Evolutionary conservation across 2,888 invertebrate species (phyloP), one percentile per base, ranked within the genome.

Genomic region (Harpagoxenus sublaevis): DNA sequence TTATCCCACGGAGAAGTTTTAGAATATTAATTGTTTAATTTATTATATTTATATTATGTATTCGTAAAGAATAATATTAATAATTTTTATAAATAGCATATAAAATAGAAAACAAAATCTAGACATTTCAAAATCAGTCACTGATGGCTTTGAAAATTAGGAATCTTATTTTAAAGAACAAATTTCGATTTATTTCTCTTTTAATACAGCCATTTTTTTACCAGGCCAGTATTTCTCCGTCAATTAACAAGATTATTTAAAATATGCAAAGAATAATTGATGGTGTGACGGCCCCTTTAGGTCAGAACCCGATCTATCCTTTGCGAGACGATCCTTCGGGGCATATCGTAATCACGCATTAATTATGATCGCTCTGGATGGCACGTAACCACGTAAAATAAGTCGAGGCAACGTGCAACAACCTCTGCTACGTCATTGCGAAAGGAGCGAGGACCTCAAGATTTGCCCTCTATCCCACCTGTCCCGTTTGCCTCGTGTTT

Each of bases 281-380:
- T 23, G 73, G 15, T 55, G 63, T 75, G 93, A 77, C 95, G 4
- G 63, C 23, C 1, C 39, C 71, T 71, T 79, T 60, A 71, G 23
- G 10, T 45, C 48, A 39, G 71, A 71, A 65, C 65, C 42, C 42
- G 65, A 60, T 70, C 55, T 70, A 18, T 79, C 60, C 39, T 71
- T 71, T 23, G 48, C 48, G 45, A 77, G 57, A 48, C 31, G 63
- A 75, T 10, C 65, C 83, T 51, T 55, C 66, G 23, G 55, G 66
- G 77, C n/a, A 82, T 55, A 74, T 65, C 83, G 86, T 90, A 89
- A 91, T 89, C 86, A 87, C 84, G 89, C 78, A 87, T 90, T 91
- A 89, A 90, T 90, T 89, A 89, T 89, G 83, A 85, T 87, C 85
- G 82, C 81, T 87, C 85, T 78, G 45, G 68, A 66, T 78, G 74